A percentile compares a stretch with the other conserved stretches of the same genome.
These are phyloP conservation scores for Sebastes schlegelii DNA, from an alignment of 2,113 vertebrate genomes.

Conservation along the genomic window DNA sequence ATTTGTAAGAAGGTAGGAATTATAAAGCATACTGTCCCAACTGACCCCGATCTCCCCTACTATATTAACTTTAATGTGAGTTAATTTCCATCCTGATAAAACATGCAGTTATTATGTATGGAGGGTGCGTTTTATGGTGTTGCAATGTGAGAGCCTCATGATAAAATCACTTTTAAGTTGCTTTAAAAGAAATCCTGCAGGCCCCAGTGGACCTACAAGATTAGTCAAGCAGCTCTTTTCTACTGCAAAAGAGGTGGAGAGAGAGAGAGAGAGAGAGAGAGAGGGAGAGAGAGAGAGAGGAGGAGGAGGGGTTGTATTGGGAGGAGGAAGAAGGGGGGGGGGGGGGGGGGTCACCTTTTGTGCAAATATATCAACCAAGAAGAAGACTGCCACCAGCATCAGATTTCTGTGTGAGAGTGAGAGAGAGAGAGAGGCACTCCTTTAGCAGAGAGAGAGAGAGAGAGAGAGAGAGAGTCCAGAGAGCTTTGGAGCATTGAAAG, in stretches of 20 bases:
- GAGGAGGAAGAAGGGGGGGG: conserved; percentile 40
- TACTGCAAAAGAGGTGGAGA: conserved; percentile 49
- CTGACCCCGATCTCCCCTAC: too few species aligned
- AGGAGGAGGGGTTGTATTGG: conserved; percentile 8
- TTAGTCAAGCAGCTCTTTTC: conserved; percentile 78
- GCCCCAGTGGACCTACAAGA: conserved; percentile 55
- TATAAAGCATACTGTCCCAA: too few species aligned
- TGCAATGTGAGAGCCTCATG: conserved; percentile 52
- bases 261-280: conserved; percentile 36
- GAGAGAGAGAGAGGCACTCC: conserved; percentile 40
- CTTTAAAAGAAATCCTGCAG: conserved; percentile 59
- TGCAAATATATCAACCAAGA: conserved; percentile 87
- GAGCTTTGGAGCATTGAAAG: conserved; percentile 59
- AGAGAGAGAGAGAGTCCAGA: conserved; percentile 45
- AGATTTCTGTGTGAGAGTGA: conserved; percentile 78
- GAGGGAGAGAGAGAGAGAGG: conserved; percentile 24
- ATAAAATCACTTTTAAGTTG: conserved; percentile 75
- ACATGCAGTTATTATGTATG: conserved; percentile 20
- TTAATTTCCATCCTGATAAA: neutral
- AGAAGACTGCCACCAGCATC: conserved; percentile 82
- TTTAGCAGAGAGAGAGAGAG: conserved; percentile 55
- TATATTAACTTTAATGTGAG: neutral
- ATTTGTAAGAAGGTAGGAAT: too few species aligned
- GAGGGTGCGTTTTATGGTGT: neutral
- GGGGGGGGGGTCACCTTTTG: conserved; percentile 84